Evolutionary conservation across 2,797 vertebrate species (phyloP), one percentile per base, ranked within the genome.

Genomic region (Tinamus major): DNA sequence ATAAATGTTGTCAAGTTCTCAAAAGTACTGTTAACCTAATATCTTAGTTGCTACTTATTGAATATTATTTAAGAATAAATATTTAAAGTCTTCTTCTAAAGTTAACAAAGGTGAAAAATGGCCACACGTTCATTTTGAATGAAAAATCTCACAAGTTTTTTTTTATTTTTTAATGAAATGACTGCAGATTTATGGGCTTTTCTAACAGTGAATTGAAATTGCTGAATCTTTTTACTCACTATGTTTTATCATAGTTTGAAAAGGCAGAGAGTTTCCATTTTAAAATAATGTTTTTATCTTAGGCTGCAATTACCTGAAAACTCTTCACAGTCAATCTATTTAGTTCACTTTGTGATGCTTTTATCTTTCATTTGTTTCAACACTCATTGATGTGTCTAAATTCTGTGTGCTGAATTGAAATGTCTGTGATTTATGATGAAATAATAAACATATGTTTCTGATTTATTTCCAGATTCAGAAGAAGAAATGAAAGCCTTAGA

Each of bases 401-500:
- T 78, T 85, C 35, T 90, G 5, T 48, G 72, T 33, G 27, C 74
- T 93, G 63, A 65, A 87, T 78, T 92, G 49, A 91, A 93, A 91
- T 87, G 53, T 68, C 39, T 41, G 4, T 90, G 69, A 95, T 96
- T 87, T 94, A 81, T 90, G 79, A 91, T 90, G 76, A 89, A 92
- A 95, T 85, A 92, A 83, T 96, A 94, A 96, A 63, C 95, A 95
- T 86, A 51, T 97, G 95, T 92, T 96, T 97, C 95, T 97, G 69
- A 84, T 97, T 96, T 91, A 82, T 93, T 96, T 56, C 76, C 98
- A 99, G 99, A 99, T 93, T 98, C 98, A 72, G 98, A 99, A 94
- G 98, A 98, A 97, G 98, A 98, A 87, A 98, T 98, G 97, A 98
- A 98, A 95, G 97, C 96, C 2, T 93, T 99, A 85, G 98, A 99